Conservation (phyloP, 2,797 vertebrate genomes). For the Gymnoscopelus braueri region DNA sequence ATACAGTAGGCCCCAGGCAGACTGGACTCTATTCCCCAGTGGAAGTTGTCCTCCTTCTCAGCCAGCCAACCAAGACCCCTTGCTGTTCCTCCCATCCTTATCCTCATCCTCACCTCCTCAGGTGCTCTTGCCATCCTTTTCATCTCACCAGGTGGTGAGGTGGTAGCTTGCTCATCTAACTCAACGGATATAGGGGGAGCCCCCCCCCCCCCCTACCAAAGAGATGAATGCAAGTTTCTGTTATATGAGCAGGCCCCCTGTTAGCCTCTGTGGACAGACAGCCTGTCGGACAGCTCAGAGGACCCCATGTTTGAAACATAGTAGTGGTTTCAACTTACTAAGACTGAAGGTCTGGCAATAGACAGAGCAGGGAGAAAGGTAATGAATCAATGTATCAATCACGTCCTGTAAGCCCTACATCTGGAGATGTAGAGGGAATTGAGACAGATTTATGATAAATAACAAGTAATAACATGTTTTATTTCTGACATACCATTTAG, state of each 20-base stretch:
- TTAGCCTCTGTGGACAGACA: slow-evolving; percentile 41
- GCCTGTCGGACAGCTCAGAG: slow-evolving; percentile 46
- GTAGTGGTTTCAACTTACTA: slow-evolving; percentile 45
- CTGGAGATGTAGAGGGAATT: too few relatives aligned
- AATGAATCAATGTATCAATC: too few relatives aligned
- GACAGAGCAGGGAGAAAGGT: slow-evolving; percentile 3
- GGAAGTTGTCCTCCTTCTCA: too few relatives aligned
- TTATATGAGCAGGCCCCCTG: slow-evolving; percentile 51
- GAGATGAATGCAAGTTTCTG: slow-evolving; percentile 55
- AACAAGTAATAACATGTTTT: too few relatives aligned
- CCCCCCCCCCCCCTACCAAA: slow-evolving; percentile 15
- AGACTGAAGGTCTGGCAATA: slow-evolving; percentile 54
- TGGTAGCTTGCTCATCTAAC: slow-evolving; percentile 51
- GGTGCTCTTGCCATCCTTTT: slow-evolving; percentile 58
- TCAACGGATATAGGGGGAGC: slow-evolving; percentile 56
- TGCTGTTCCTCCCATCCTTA: slow-evolving; percentile 1
- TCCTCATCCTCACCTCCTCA: slow-evolving; percentile 42
- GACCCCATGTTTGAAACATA: slow-evolving; percentile 32
- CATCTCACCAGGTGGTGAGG: slow-evolving; percentile 56
- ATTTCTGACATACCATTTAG: too few relatives aligned
- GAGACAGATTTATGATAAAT: too few relatives aligned
- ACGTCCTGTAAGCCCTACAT: too few relatives aligned
- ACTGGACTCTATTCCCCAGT: slow-evolving; percentile 26
- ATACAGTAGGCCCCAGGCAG: slow-evolving; percentile 21
- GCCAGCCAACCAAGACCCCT: neutral